Evolutionary conservation across 2,888 invertebrate species (phyloP).

Genomic region (Alviniconcha strummeri): DNA sequence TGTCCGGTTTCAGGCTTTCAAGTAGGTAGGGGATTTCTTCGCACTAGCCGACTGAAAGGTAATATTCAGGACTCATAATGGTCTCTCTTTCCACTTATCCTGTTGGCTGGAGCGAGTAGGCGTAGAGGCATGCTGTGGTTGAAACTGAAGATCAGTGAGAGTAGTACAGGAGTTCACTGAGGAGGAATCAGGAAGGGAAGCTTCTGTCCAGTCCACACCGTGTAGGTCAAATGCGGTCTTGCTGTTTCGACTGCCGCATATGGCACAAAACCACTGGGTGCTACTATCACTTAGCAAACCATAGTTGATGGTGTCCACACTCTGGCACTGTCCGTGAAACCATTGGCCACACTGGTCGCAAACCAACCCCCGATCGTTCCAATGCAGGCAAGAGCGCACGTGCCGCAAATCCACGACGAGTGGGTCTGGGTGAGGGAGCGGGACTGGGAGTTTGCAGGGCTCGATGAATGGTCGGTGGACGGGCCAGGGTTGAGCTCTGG

Average conservation of each 20-base stretch:
- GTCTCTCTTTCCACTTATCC: too few species aligned
- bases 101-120: conserved; percentile 3
- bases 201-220: not conserved
- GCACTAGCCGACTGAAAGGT: not conserved
- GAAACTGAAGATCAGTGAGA: not conserved
- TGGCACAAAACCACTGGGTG: conserved; percentile 5
- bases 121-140: conserved; percentile 5
- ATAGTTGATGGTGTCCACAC: not conserved
- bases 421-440: too few species aligned
- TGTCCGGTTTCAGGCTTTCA: too few species aligned
- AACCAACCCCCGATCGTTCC: not conserved
- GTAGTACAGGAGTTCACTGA: not conserved
- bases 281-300: not conserved
- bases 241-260: conserved; percentile 6
- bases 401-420: conserved; percentile 12
- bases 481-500: conserved; percentile 8
- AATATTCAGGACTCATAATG: not conserved
- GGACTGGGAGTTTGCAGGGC: too few species aligned
- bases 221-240: conserved; percentile 10
- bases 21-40: not conserved
- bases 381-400: not conserved
- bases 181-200: not conserved
- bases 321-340: conserved; percentile 21
- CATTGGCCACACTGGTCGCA: conserved; percentile 21
- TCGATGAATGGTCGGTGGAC: not conserved